Percentiles rank a stretch among this genome's conserved stretches.
Evolutionary conservation across 2,888 invertebrate species (phyloP).

Genomic region (Cryptocephalus moraei): DNA sequence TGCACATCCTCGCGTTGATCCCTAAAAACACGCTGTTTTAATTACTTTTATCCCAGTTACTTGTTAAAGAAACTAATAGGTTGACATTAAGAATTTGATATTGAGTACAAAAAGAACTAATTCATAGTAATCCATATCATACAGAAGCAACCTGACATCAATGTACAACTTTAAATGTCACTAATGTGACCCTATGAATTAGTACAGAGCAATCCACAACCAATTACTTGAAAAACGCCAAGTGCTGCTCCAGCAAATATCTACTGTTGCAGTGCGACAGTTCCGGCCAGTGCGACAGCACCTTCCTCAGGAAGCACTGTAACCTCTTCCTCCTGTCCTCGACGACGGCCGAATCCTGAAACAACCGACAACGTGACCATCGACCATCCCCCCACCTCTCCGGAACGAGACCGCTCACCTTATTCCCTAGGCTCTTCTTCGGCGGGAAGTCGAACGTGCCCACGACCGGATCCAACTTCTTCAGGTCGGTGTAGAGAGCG

Average conservation of each 20-base stretch:
- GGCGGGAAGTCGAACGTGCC: constrained; percentile 85
- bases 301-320: constrained; percentile 78
- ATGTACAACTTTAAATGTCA: not conserved
- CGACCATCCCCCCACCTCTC: not conserved
- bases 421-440: constrained; percentile 88
- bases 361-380: constrained; percentile 3
- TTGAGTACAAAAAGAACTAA: too few species aligned
- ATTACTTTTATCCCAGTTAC: too few species aligned
- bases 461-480: constrained; percentile 71
- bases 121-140: too few species aligned
- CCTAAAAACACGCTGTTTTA: too few species aligned
- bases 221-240: constrained; percentile 80
- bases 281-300: constrained; percentile 71
- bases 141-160: too few species aligned
- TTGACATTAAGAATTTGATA: too few species aligned
- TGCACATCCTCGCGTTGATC: constrained; percentile 29
- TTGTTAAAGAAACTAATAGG: too few species aligned
- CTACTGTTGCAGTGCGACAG: constrained; percentile 67
- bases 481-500: constrained; percentile 71
- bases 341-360: constrained; percentile 70
- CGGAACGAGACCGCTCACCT: constrained; percentile 45
- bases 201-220: not conserved
- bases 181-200: not conserved
- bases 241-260: constrained; percentile 63
- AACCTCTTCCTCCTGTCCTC: constrained; percentile 76